Conservation (phyloP, 2,797 vertebrate species). For the Enteromius argenteus region DNA sequence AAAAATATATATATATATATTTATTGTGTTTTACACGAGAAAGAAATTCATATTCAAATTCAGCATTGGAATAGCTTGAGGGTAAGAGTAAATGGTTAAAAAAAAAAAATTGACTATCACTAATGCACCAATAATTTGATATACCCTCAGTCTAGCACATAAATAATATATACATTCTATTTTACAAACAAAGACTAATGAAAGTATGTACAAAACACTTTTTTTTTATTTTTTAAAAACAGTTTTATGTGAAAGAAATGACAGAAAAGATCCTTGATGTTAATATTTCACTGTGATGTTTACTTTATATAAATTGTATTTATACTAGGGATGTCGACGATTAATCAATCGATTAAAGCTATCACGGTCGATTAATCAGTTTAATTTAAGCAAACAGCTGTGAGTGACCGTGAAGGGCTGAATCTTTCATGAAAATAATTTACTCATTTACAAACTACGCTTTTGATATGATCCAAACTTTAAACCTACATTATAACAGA, state of each 20-base stretch:
- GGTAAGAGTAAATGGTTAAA: too few species aligned
- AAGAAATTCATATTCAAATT: not conserved
- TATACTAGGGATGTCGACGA: too few species aligned
- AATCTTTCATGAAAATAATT: too few species aligned
- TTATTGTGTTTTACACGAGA: not conserved
- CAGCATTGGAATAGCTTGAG: too few species aligned
- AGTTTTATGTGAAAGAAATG: not conserved
- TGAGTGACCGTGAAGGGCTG: too few species aligned
- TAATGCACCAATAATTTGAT: not conserved
- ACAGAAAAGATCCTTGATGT: not conserved
- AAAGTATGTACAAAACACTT: not conserved
- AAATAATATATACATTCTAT: not conserved
- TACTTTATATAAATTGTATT: not conserved
- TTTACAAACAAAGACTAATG: not conserved
- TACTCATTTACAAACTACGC: too few species aligned
- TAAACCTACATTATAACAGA: too few species aligned
- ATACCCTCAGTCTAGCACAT: not conserved
- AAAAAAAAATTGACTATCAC: not conserved
- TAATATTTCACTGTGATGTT: not conserved
- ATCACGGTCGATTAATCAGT: too few species aligned
- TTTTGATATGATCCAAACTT: too few species aligned
- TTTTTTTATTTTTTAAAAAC: too few species aligned
- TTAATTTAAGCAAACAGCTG: too few species aligned
- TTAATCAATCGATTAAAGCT: too few species aligned
- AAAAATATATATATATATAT: not conserved